Base-by-base conservation (phyloP, 2,797 vertebrate species). In the Coluber constrictor region DNA sequence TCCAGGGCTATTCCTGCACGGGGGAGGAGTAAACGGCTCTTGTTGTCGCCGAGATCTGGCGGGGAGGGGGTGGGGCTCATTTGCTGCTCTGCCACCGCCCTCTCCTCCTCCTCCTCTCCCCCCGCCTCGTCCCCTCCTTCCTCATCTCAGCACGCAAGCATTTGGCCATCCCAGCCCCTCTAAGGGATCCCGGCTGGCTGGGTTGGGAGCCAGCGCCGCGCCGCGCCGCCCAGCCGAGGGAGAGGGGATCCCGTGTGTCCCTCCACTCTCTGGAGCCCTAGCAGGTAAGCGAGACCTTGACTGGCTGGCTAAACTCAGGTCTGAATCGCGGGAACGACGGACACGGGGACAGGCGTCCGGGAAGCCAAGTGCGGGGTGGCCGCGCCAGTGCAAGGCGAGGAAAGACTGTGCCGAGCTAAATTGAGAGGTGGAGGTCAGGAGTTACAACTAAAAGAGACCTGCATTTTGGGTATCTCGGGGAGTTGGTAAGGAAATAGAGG, bases 11-110 rank as follows among this genome's bases (percentile, higher is more conserved):
- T 47, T 15, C 60, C 13, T 88, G 83, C 79, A 20, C 1, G 25
- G 23, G 93, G 91, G 66, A 86, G 94, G 54, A 57, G 87, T 23
- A 43, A 51, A 20, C 57, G 54, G 87, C 91, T 51, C 91, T 57
- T 56, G 90, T 87, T 63, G 89, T 70, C 60, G 55, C 59, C 54
- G 79, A 29, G 29, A 47, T 61, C 66, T 47, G 56, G 10, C 20
- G 43, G 66, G 74, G 92, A 32, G 74, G 54, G 79, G 74, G 83
- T 56, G 59, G 60, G 43, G 91, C 87, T 90, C 29, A 12, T 51
- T 60, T 20, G 79, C 57, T 47, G 20, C 56, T 60, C 56, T 60
- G 32, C 8, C 29, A 3, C 87, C 88, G 51, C 59, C 43, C 54
- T 74, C 23, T 18, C 79, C 74, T 5, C 57, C 61, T 18, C 43